A percentile compares a stretch with the other conserved stretches of the same genome.
These are phyloP conservation scores for Pollenia griseotomentosa DNA, from an alignment of 2,888 invertebrate genomes.

Conservation along the genomic window DNA sequence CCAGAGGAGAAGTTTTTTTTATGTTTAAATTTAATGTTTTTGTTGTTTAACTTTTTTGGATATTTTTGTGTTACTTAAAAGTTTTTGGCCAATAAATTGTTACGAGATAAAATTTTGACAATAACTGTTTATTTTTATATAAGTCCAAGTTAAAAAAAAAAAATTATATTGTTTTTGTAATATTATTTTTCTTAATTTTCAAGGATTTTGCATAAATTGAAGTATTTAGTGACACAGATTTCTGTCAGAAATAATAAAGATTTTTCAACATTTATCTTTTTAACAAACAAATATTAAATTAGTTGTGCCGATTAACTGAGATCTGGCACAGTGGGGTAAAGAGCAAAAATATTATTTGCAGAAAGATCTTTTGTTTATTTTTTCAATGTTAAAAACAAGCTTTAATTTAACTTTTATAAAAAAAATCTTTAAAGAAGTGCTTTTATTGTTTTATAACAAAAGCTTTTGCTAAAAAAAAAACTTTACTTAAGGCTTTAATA, in stretches of 20 bases:
- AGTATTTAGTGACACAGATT: constrained; percentile 19
- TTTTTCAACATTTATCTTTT: too few relatives aligned
- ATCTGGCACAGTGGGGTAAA: neutral
- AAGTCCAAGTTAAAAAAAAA: neutral
- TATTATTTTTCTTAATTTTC: neutral
- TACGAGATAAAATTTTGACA: constrained; percentile 63
- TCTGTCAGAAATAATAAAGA: neutral
- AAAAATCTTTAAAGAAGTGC: too few relatives aligned
- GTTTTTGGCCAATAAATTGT: constrained; percentile 42
- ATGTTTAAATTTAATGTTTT: constrained; percentile 37
- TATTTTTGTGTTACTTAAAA: neutral
- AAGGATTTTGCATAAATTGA: constrained; percentile 23
- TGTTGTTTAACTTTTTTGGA: neutral
- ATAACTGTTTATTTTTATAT: constrained; percentile 51
- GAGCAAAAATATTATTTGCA: too few relatives aligned
- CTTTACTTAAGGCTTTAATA: too few relatives aligned
- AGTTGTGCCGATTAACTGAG: constrained; percentile 26
- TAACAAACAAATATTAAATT: constrained; percentile 8
- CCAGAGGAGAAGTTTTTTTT: constrained; percentile 42
- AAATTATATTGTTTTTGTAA: neutral
- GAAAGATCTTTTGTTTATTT: too few relatives aligned
- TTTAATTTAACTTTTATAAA: too few relatives aligned
- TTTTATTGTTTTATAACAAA: too few relatives aligned
- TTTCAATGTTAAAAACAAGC: too few relatives aligned
- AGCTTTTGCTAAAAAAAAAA: too few relatives aligned